phyloP scores from a whole-genome alignment of 2,888 invertebrate species.

The Alviniconcha strummeri region DNA sequence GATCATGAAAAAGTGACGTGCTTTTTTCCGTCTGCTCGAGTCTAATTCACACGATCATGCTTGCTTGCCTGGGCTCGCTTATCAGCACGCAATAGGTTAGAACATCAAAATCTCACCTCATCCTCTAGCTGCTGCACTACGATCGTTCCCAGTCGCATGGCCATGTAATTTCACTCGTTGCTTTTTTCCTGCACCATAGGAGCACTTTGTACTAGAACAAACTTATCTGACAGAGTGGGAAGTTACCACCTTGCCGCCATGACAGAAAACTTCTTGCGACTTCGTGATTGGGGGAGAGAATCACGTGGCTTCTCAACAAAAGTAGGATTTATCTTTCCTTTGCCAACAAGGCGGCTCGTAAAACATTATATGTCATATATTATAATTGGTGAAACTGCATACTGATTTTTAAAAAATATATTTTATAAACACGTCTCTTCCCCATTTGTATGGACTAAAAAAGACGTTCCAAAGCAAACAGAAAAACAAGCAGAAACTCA shows the following conservation, averaged over 20 bases:
- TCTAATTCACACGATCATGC: slow-evolving; percentile 27
- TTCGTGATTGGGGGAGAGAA: slow-evolving; percentile 36
- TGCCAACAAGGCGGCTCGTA: background rate
- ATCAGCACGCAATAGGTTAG: background rate
- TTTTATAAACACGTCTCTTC: no score
- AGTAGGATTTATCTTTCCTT: slow-evolving; percentile 35
- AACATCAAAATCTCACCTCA: slow-evolving; percentile 51
- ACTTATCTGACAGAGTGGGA: slow-evolving; percentile 31
- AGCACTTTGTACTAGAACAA: slow-evolving; percentile 24
- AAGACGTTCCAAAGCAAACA: no score
- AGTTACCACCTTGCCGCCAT: slow-evolving; percentile 50
- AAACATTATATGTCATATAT: background rate
- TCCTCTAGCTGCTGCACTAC: slow-evolving; percentile 62
- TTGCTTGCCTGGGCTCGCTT: slow-evolving; percentile 29
- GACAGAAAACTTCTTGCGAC: slow-evolving; percentile 39
- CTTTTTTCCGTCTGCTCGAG: slow-evolving; percentile 23
- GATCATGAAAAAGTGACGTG: slow-evolving; percentile 5
- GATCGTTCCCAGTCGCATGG: slow-evolving; percentile 61
- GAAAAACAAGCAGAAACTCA: no score
- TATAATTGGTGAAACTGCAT: no score
- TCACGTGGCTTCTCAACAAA: slow-evolving; percentile 29
- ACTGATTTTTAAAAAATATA: no score
- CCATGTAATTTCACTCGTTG: slow-evolving; percentile 27
- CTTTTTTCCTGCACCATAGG: slow-evolving; percentile 26
- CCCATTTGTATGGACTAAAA: no score